Conservation (phyloP, 2,113 vertebrate genomes). For the Murina feae region DNA sequence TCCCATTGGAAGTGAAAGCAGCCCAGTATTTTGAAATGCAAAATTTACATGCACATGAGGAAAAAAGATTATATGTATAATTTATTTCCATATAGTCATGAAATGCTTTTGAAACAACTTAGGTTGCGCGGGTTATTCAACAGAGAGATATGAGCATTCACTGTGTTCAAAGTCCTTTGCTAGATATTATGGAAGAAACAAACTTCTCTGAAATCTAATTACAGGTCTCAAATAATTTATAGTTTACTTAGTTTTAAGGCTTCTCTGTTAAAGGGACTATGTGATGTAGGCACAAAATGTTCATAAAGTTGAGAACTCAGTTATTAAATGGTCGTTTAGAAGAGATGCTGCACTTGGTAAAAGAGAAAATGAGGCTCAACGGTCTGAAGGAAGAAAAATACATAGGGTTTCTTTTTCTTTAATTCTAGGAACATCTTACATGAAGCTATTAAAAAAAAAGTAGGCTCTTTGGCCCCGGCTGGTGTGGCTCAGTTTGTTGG, state of each 20-base stretch:
- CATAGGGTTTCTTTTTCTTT: background rate
- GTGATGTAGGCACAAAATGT: background rate
- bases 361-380: background rate
- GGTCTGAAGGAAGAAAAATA: constrained; percentile 11
- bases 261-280: background rate
- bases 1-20: constrained; percentile 59
- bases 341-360: background rate
- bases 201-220: constrained; percentile 23
- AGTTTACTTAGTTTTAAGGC: background rate
- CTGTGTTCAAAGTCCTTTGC: background rate
- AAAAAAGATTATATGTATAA: constrained; percentile 65
- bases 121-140: background rate
- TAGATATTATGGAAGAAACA: background rate
- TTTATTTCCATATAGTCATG: constrained; percentile 37
- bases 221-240: background rate
- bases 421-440: background rate
- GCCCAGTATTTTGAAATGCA: constrained; percentile 64
- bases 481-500: too few relatives aligned
- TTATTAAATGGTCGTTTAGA: background rate
- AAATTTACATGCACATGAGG: constrained; percentile 66
- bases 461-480: background rate
- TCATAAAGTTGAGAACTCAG: background rate
- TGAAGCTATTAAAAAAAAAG: background rate
- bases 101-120: constrained; percentile 55
- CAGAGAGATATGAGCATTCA: background rate